Conservation (phyloP, 2,797 vertebrate species). For the Salarias fasciatus region DNA sequence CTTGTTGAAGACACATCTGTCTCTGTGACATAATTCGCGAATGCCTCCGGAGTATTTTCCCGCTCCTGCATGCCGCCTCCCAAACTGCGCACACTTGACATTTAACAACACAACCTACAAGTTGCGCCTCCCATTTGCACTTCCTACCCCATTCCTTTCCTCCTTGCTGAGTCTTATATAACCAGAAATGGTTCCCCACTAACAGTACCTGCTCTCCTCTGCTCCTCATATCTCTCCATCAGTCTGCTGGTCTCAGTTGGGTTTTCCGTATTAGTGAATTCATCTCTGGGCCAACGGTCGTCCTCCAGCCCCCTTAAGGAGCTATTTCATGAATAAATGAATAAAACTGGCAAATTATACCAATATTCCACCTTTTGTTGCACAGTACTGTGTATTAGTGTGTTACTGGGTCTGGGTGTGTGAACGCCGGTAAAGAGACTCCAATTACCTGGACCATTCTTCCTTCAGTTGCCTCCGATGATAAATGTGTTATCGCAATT, state of each 20-base stretch:
- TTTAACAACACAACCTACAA: too few species aligned
- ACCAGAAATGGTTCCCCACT: conserved; percentile 32
- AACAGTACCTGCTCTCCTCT: conserved; percentile 24
- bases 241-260: conserved; percentile 33
- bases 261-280: conserved; percentile 49
- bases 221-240: neutral
- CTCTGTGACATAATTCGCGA: conserved; percentile 11
- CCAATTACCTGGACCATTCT: conserved; percentile 30
- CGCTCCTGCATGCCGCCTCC: too few species aligned
- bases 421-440: conserved; percentile 1
- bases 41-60: neutral
- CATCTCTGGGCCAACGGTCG: conserved; percentile 26
- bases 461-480: neutral
- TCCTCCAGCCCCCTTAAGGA: conserved; percentile 43
- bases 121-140: too few species aligned
- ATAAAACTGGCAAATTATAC: conserved; percentile 57
- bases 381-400: conserved; percentile 11
- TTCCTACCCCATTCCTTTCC: neutral
- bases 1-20: neutral
- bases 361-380: conserved; percentile 56
- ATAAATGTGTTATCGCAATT: conserved; percentile 9
- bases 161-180: conserved; percentile 39
- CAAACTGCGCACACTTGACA: too few species aligned
- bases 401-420: neutral
- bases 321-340: conserved; percentile 74